Evolutionary conservation across 2,113 vertebrate genomes (phyloP).

Genomic region (Trogon melanurus): DNA sequence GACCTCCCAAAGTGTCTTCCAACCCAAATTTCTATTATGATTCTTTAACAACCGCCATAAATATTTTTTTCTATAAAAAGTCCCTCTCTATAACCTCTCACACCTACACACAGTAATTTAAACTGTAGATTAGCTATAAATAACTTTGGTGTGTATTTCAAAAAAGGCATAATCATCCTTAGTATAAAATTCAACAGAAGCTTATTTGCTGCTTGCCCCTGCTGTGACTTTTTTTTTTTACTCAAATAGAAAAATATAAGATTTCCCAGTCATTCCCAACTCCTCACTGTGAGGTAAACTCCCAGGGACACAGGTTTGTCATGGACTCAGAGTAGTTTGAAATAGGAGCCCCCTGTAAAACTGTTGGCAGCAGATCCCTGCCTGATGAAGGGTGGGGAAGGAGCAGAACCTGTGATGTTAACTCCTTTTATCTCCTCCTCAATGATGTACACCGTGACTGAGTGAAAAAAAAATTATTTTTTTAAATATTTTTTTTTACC

Average conservation of each 20-base stretch:
- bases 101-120: slow-evolving; percentile 17
- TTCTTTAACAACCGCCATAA: background rate
- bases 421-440: background rate
- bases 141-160: background rate
- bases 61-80: background rate
- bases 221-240: background rate
- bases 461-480: background rate
- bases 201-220: background rate
- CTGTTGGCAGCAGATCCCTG: background rate
- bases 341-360: slow-evolving; percentile 19
- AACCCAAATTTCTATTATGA: background rate
- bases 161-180: slow-evolving; percentile 25
- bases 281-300: background rate
- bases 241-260: background rate
- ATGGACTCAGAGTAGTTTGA: background rate
- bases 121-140: slow-evolving; percentile 22
- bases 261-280: background rate
- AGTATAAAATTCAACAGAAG: slow-evolving; percentile 4
- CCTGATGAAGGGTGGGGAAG: background rate
- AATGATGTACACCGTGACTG: background rate
- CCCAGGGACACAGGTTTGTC: background rate
- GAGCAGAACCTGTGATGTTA: background rate
- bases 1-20: background rate
- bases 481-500: background rate
- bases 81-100: background rate